Base-by-base conservation (phyloP, 2,888 invertebrate genomes). In the Pteria penguin region DNA sequence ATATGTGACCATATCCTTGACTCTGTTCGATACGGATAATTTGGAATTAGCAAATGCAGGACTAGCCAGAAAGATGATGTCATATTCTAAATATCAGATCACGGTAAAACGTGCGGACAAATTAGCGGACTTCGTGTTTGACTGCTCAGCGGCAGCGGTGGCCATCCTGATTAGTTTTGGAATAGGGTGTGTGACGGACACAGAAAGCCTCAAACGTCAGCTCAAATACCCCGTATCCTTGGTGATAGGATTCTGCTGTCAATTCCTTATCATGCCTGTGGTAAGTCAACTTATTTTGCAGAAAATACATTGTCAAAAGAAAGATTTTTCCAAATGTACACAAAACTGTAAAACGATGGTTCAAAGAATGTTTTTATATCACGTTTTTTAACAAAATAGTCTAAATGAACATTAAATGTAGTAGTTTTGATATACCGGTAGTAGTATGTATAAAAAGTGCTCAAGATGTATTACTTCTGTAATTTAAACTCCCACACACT, bases 81-180 rank as follows among this genome's bases (percentile, higher is more conserved):
- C 86, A n/a, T 83, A 83, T 33, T 81, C 82, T 31, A 82, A 87
- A 66, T 84, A 82, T 36, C 82, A 80, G 58, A 85, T 89, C 72
- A 80, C 82, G 14, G 84, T 86, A 1, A 80, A 84, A 57, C 78
- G 87, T 26, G 83, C 82, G 26, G 87, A 85, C 72, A 84, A 89
- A 78, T 80, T 83, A 5, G 89, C 90, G 2, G 89, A 91, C 82
- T 80, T 88, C 74, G 89, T 87, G 68, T 91, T 90, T 82, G 89
- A 91, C 81, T 86, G 87, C 70, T 86, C 87, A 2, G 87, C 89
- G 4, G 89, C 89, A 4, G 87, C 87, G 36, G 85, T 91, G 27
- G 90, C 89, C 69, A 88, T 90, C 73, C 83, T 90, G 45, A 90
- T 90, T 72, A 90, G 89, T 75, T 90, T 91, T 81, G 90, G 90